phyloP scores from a whole-genome alignment of 1,140 invertebrate species.

The Diachasma alloeum region DNA sequence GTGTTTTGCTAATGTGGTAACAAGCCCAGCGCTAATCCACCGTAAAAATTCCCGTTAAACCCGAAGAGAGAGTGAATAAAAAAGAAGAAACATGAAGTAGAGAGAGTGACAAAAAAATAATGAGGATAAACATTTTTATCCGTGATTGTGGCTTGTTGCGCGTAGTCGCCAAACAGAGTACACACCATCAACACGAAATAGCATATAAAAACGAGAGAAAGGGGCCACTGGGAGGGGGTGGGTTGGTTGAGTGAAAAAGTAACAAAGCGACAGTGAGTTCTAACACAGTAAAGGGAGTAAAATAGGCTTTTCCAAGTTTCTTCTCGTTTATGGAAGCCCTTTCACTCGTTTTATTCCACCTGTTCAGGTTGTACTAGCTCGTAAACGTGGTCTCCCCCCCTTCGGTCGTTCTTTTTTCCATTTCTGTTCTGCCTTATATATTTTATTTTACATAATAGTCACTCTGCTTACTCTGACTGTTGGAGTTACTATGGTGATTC shows the following conservation, averaged over 20 bases:
- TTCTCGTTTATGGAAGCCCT: neutral
- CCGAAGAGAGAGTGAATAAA: too few relatives aligned
- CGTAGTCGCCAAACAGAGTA: neutral
- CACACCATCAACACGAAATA: neutral
- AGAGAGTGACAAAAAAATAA: neutral
- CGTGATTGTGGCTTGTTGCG: neutral
- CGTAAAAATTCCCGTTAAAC: too few relatives aligned
- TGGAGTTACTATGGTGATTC: neutral
- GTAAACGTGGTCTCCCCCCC: slow-evolving; percentile 13
- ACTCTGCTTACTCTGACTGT: neutral
- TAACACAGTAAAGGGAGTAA: neutral
- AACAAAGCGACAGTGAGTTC: neutral
- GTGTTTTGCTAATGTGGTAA: too few relatives aligned
- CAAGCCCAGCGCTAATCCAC: too few relatives aligned
- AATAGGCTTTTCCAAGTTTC: slow-evolving; percentile 9
- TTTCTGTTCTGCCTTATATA: neutral
- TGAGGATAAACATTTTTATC: neutral
- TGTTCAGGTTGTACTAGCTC: slow-evolving; percentile 10
- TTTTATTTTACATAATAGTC: neutral
- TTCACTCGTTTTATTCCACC: slow-evolving; percentile 14
- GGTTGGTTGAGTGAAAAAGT: neutral
- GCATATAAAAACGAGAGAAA: neutral
- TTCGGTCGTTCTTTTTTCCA: neutral
- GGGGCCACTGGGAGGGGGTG: neutral
- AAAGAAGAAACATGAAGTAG: neutral